phyloP scores from a whole-genome alignment of 2,888 invertebrate genomes.

The Agrilus biguttatus region DNA sequence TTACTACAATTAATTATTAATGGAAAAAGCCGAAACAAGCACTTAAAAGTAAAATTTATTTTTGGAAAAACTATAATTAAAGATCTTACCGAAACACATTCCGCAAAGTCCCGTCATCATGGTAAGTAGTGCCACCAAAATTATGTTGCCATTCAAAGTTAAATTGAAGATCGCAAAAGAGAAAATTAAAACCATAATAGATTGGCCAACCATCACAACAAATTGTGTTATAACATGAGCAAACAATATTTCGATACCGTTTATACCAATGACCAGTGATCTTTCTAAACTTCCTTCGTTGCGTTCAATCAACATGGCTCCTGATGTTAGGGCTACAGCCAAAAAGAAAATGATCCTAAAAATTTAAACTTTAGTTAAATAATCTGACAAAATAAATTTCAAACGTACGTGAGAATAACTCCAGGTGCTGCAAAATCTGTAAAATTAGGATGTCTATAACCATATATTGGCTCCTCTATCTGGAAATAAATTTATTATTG shows the following conservation, averaged over 20 bases:
- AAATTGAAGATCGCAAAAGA: slow-evolving; percentile 66
- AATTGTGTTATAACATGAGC: slow-evolving; percentile 82
- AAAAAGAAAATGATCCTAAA: slow-evolving; percentile 81
- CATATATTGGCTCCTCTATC: slow-evolving; percentile 63
- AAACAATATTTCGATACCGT: slow-evolving; percentile 70
- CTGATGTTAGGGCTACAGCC: slow-evolving; percentile 83
- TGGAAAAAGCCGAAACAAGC: too few relatives aligned
- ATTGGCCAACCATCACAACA: slow-evolving; percentile 73
- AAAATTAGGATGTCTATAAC: slow-evolving; percentile 63
- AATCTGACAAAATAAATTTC: not conserved
- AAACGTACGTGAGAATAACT: slow-evolving; percentile 67
- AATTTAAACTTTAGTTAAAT: not conserved
- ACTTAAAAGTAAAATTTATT: too few relatives aligned
- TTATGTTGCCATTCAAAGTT: slow-evolving; percentile 60
- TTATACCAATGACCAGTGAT: slow-evolving; percentile 72
- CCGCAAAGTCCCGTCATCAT: slow-evolving; percentile 79
- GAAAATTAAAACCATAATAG: slow-evolving; percentile 61
- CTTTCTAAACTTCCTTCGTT: slow-evolving; percentile 85
- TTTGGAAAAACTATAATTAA: too few relatives aligned
- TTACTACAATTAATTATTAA: too few relatives aligned
- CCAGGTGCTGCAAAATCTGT: slow-evolving; percentile 93
- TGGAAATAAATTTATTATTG: slow-evolving; percentile 22
- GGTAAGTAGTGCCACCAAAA: slow-evolving; percentile 59
- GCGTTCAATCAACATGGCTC: slow-evolving; percentile 75
- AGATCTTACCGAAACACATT: slow-evolving; percentile 71